Conservation (phyloP, 2,888 invertebrate species). For the Tinea pellionella region DNA sequence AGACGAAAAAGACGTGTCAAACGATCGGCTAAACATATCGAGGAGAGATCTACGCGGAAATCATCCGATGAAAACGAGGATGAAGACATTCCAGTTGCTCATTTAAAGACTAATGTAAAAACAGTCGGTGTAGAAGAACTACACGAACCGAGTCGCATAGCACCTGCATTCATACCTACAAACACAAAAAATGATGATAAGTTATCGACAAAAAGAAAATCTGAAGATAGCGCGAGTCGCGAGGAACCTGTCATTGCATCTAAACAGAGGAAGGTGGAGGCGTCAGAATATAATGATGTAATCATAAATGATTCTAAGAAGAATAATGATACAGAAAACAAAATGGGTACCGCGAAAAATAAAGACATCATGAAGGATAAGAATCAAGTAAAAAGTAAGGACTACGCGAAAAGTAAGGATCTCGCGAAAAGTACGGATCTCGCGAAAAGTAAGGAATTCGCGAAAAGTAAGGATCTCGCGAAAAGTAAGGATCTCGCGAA, state of each 20-base stretch:
- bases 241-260: background rate
- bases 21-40: constrained; percentile 21
- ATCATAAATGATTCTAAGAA: constrained; percentile 10
- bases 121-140: background rate
- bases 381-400: too few relatives aligned
- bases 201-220: background rate
- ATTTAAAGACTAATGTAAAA: background rate
- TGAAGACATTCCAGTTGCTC: constrained; percentile 5
- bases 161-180: background rate
- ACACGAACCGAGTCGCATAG: too few relatives aligned
- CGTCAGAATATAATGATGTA: background rate
- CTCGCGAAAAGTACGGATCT: too few relatives aligned
- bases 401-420: too few relatives aligned
- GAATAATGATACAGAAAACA: constrained; percentile 14
- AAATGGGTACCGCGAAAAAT: constrained; percentile 16
- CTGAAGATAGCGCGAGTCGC: background rate
- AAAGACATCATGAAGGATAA: constrained; percentile 19
- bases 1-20: constrained; percentile 49
- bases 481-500: too few relatives aligned
- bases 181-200: background rate
- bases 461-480: too few relatives aligned
- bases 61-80: constrained; percentile 3
- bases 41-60: constrained; percentile 15
- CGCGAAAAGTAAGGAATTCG: too few relatives aligned
- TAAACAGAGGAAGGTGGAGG: background rate